Percentiles rank a stretch among this genome's conserved stretches.
phyloP scores from a whole-genome alignment of 2,113 vertebrate species.

The Pitta sordida region DNA sequence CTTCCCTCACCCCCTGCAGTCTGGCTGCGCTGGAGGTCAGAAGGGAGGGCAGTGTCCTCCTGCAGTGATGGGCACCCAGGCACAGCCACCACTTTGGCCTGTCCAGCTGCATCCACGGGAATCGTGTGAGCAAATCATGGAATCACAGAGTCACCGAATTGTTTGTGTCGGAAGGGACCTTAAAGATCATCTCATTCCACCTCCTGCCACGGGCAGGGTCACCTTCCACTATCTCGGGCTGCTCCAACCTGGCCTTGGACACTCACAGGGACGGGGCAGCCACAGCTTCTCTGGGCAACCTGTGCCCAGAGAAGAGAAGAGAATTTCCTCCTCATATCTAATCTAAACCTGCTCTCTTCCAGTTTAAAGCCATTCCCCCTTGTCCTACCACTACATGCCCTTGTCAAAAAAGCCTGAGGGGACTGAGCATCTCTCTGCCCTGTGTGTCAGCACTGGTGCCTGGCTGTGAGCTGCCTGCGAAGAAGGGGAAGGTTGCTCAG shows the following conservation, averaged over 20 bases:
- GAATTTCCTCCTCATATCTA: background rate
- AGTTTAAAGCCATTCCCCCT: background rate
- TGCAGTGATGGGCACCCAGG: background rate
- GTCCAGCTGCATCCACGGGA: background rate
- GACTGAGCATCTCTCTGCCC: background rate
- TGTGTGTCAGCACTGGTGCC: background rate
- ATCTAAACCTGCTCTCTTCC: background rate
- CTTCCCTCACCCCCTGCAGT: background rate
- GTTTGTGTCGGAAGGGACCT: background rate
- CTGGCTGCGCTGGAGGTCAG: background rate
- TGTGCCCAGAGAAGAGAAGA: background rate
- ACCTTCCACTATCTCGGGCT: background rate
- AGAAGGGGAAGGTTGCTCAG: slow-evolving; percentile 2
- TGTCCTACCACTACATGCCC: background rate
- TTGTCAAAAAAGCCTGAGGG: background rate
- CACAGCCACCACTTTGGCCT: background rate
- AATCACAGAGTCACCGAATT: background rate
- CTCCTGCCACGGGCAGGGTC: background rate
- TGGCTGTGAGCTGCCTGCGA: background rate
- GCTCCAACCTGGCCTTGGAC: background rate
- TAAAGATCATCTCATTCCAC: background rate
- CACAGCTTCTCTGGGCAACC: background rate
- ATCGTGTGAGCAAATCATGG: background rate
- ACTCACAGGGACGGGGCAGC: background rate
- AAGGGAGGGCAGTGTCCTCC: background rate